Conservation (phyloP, 2,113 vertebrate genomes). For the Cygnus atratus region DNA sequence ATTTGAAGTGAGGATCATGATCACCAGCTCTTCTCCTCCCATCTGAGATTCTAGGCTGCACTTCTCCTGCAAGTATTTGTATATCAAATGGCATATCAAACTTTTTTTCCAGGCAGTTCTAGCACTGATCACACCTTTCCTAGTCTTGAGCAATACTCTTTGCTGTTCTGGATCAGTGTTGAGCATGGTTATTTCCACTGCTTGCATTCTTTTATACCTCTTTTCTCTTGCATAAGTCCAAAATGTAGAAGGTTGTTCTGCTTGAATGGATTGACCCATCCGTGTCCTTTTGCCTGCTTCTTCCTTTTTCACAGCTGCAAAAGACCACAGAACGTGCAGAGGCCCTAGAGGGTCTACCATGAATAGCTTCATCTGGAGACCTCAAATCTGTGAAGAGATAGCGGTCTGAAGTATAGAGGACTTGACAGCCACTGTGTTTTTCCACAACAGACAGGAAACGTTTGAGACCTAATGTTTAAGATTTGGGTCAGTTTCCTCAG, state of each 20-base stretch:
- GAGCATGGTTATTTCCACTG: background rate
- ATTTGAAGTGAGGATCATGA: background rate
- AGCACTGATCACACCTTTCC: background rate
- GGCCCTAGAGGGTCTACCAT: background rate
- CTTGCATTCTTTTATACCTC: background rate
- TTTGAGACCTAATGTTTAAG: background rate
- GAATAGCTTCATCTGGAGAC: background rate
- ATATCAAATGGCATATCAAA: background rate
- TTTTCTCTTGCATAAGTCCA: background rate
- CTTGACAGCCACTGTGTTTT: background rate
- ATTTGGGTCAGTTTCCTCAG: background rate
- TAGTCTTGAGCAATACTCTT: background rate
- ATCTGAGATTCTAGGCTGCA: background rate
- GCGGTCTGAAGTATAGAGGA: background rate
- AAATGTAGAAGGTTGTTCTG: background rate
- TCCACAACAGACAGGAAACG: background rate
- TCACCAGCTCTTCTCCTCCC: background rate
- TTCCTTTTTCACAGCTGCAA: background rate
- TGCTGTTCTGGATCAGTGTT: background rate
- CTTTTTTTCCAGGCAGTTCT: background rate
- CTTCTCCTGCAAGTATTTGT: background rate
- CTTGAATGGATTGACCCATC: background rate
- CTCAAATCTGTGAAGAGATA: background rate
- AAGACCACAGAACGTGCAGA: background rate
- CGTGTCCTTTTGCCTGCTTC: background rate